These are phyloP conservation scores for Apostichopus parvimensis DNA, from an alignment of 35 echinoderm and acorn worm species.

Conservation along the genomic window DNA sequence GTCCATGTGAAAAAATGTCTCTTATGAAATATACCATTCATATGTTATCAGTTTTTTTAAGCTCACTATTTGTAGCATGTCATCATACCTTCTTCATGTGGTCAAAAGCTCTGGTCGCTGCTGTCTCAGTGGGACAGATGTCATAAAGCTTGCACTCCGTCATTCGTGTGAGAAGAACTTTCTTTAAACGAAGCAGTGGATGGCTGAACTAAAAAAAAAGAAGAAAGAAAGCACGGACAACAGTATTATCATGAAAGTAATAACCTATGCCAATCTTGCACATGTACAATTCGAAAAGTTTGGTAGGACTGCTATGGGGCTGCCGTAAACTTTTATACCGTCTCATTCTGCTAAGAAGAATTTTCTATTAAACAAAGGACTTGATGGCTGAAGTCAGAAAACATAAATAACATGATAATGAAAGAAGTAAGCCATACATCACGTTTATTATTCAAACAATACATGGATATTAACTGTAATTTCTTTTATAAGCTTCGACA, in stretches of 20 bases:
- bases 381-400: not conserved
- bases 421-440: too few species aligned
- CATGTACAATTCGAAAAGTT: not conserved
- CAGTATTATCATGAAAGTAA: not conserved
- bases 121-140: conserved; percentile 1
- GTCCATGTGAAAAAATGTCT: not conserved
- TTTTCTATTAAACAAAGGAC: not conserved
- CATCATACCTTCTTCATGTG: not conserved
- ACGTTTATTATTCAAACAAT: too few species aligned
- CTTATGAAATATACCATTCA: not conserved
- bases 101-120: not conserved
- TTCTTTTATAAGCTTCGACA: too few species aligned
- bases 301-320: not conserved
- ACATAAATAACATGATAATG: not conserved
- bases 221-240: not conserved
- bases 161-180: not conserved
- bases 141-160: conserved; percentile 29
- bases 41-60: too few species aligned
- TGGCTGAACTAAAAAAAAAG: conserved; percentile 27
- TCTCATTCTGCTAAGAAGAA: not conserved
- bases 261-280: not conserved
- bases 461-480: too few species aligned
- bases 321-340: not conserved
- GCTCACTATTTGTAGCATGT: not conserved
- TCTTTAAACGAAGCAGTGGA: not conserved